These are phyloP conservation scores for Entosphenus tridentatus DNA, from an alignment of 2,113 vertebrate genomes.

Conservation along the genomic window DNA sequence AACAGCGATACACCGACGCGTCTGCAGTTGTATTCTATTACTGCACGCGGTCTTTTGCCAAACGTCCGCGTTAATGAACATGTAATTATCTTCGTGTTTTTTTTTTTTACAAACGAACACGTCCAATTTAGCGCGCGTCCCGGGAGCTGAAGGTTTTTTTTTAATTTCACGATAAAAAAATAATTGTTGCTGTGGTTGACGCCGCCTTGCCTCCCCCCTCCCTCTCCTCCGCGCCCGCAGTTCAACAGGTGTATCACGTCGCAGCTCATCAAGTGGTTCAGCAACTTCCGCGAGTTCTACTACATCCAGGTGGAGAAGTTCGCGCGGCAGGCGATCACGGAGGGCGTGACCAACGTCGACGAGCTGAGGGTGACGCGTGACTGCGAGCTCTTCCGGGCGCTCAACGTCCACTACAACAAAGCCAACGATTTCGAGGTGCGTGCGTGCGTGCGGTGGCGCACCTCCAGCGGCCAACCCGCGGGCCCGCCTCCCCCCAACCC, in stretches of 20 bases:
- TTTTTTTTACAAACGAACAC: no score
- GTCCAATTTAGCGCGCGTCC: no score
- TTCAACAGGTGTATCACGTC: constrained; percentile 44
- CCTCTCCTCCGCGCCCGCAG: constrained; percentile 13
- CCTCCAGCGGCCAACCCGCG: neutral
- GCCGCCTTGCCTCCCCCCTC: neutral
- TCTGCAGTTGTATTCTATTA: no score
- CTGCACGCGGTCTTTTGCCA: no score
- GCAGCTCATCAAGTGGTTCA: constrained; percentile 51
- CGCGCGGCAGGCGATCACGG: constrained; percentile 33
- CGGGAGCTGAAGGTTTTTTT: no score
- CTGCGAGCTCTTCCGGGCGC: constrained; percentile 33
- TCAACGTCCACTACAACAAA: constrained; percentile 48
- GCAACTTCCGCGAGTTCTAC: constrained; percentile 49
- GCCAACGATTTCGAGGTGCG: constrained; percentile 36
- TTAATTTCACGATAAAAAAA: no score
- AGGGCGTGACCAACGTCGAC: constrained; percentile 19
- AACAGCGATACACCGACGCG: no score
- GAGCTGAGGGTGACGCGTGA: constrained; percentile 26
- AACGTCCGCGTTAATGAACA: no score
- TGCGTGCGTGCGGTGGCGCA: neutral
- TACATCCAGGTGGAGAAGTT: constrained; percentile 50
- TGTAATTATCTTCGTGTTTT: no score
- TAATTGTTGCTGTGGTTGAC: neutral
- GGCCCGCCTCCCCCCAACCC: neutral